A percentile compares a stretch with the other conserved stretches of the same genome.
Evolutionary conservation across 2,888 invertebrate genomes (phyloP).

Genomic region (Drosophila nr. perissopoda): DNA sequence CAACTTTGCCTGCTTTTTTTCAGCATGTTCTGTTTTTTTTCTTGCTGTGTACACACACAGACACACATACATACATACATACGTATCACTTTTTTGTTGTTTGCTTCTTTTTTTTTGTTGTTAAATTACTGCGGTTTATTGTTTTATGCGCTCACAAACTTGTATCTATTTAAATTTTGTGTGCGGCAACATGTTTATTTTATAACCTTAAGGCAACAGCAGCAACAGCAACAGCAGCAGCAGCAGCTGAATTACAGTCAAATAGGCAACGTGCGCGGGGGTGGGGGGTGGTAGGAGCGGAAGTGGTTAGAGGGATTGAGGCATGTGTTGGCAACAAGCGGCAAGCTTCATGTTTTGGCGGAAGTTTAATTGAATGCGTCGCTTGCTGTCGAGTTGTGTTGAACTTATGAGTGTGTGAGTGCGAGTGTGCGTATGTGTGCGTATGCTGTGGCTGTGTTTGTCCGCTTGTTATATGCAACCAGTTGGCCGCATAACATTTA

Average conservation of each 20-base stretch:
- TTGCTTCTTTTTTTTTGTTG: slow-evolving; percentile 29
- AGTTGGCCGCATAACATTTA: slow-evolving; percentile 76
- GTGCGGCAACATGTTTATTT: slow-evolving; percentile 83
- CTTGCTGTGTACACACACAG: neutral
- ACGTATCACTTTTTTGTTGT: slow-evolving; percentile 6
- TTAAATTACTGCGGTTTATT: slow-evolving; percentile 78
- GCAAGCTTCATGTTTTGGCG: slow-evolving; percentile 75
- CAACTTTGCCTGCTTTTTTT: slow-evolving; percentile 21
- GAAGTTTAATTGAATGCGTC: slow-evolving; percentile 82
- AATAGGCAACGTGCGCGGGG: slow-evolving; percentile 21
- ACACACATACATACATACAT: neutral
- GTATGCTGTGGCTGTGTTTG: slow-evolving; percentile 39
- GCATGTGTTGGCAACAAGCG: slow-evolving; percentile 47
- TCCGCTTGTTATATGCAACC: slow-evolving; percentile 66
- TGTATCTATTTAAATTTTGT: slow-evolving; percentile 83
- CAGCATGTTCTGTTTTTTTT: neutral
- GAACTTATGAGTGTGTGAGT: slow-evolving; percentile 27
- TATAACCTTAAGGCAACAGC: slow-evolving; percentile 79
- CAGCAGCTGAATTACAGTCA: slow-evolving; percentile 23
- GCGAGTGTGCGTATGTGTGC: slow-evolving; percentile 30
- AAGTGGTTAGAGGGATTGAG: neutral
- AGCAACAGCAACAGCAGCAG: slow-evolving; percentile 18
- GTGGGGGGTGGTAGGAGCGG: neutral
- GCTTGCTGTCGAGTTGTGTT: slow-evolving; percentile 50
- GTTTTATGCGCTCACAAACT: slow-evolving; percentile 80